Conservation (phyloP, 2,113 vertebrate species). For the Crypturellus undulatus region DNA sequence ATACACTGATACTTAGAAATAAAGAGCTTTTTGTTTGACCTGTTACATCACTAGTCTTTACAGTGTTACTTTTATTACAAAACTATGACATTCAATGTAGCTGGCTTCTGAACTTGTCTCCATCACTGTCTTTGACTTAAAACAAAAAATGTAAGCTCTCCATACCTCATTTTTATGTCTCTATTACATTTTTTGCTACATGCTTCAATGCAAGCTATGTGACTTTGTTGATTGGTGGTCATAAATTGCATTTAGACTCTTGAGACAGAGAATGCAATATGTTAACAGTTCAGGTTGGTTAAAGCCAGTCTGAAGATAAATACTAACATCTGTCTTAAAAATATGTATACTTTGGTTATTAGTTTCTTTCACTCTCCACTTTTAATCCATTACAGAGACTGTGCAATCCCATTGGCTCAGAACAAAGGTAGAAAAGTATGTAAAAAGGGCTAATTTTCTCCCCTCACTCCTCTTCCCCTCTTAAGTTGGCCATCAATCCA, state of each 20-base stretch:
- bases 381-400: not conserved
- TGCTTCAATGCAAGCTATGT: not conserved
- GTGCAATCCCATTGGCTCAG: not conserved
- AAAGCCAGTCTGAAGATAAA: not conserved
- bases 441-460: not conserved
- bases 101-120: constrained; percentile 13
- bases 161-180: not conserved
- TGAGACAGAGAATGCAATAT: not conserved
- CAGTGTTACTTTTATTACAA: not conserved
- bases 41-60: not conserved
- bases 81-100: not conserved
- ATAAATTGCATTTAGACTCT: not conserved
- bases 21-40: not conserved
- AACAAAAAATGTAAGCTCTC: not conserved
- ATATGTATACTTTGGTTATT: not conserved
- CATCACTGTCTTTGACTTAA: not conserved
- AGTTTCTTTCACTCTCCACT: not conserved
- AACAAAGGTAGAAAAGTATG: not conserved
- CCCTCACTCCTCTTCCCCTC: not conserved
- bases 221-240: not conserved
- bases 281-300: not conserved
- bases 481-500: not conserved
- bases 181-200: not conserved
- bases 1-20: not conserved
- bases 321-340: not conserved